Percentiles rank a stretch among this genome's conserved stretches.
Evolutionary conservation across 2,797 vertebrate genomes (phyloP).

Genomic region (Eulemur rubriventer): DNA sequence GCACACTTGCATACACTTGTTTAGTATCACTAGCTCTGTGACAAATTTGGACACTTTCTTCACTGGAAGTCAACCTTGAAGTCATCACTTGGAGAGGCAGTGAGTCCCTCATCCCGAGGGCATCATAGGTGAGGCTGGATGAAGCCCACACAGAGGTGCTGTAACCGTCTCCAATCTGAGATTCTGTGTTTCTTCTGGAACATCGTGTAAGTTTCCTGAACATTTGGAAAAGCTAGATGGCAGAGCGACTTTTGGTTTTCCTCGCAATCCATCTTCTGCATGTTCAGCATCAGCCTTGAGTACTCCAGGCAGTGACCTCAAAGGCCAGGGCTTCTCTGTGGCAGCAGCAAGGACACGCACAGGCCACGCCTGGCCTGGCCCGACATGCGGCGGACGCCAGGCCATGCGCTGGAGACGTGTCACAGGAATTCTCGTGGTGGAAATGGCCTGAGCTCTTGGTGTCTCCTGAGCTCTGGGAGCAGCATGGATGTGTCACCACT

Average conservation of each 20-base stretch:
- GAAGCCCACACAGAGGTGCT: not conserved
- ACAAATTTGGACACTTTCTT: not conserved
- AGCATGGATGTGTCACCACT: not conserved
- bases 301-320: not conserved
- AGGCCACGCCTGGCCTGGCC: not conserved
- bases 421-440: not conserved
- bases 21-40: not conserved
- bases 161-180: not conserved
- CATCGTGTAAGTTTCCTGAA: not conserved
- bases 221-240: not conserved
- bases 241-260: not conserved
- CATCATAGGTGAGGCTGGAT: not conserved
- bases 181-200: not conserved
- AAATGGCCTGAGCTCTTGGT: not conserved
- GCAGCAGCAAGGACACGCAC: rapidly evolving
- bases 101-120: not conserved
- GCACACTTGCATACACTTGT: rapidly evolving
- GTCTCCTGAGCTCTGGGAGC: not conserved
- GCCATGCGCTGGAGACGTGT: not conserved
- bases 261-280: not conserved
- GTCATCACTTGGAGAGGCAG: not conserved
- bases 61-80: not conserved
- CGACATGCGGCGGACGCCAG: not conserved
- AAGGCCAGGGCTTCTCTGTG: not conserved
- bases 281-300: not conserved